Evolutionary conservation across 2,113 vertebrate species (phyloP).

Genomic region (Connochaetes taurinus): DNA sequence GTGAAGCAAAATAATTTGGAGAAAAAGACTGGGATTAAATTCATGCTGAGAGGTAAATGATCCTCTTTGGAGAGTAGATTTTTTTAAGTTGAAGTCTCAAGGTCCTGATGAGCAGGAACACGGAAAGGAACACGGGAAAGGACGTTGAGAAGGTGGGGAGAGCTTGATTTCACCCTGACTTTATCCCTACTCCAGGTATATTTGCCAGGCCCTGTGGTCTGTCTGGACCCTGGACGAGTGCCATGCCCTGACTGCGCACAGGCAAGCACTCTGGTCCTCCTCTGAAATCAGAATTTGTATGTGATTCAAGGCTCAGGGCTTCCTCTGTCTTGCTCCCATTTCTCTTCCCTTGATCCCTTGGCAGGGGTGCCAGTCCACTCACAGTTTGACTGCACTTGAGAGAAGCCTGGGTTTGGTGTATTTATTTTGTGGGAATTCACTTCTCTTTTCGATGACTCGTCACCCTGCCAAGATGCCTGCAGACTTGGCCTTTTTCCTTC

Average conservation of each 20-base stretch:
- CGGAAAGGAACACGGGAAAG: not conserved
- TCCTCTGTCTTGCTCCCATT: not conserved
- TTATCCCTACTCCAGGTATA: not conserved
- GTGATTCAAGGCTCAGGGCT: not conserved
- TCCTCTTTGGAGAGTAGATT: not conserved
- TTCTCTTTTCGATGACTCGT: not conserved
- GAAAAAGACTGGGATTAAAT: not conserved
- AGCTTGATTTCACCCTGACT: not conserved
- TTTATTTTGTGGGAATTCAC: constrained; percentile 49
- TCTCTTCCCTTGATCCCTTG: not conserved
- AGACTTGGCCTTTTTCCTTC: constrained; percentile 42
- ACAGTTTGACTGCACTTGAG: not conserved
- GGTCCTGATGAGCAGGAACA: not conserved
- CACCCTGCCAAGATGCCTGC: constrained; percentile 39
- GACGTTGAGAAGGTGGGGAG: not conserved
- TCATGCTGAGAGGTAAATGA: not conserved
- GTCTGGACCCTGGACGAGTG: not conserved
- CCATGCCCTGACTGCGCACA: not conserved
- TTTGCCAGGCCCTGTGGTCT: not conserved
- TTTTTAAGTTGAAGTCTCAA: not conserved
- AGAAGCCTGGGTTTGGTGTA: not conserved
- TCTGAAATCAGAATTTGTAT: not conserved
- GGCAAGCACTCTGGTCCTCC: not conserved
- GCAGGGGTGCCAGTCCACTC: not conserved
- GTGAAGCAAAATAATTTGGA: not conserved